Base-by-base conservation (phyloP, 1,140 invertebrate species). In the Cherax destructor region DNA sequence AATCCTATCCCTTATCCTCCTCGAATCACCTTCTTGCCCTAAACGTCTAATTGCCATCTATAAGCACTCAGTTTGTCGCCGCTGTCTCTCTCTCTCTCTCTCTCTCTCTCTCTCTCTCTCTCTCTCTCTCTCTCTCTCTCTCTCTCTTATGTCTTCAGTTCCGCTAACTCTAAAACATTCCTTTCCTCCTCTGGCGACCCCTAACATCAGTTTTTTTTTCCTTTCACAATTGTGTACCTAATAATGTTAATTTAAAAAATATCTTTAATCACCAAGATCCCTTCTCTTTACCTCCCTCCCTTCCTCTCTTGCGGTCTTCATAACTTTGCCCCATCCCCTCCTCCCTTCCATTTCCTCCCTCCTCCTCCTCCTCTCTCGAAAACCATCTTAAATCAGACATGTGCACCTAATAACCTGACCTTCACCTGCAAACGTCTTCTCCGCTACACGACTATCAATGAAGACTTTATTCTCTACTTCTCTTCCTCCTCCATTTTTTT, bases 371-470 rank as follows among this genome's bases (percentile, higher is more conserved):
- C 85, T 59, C 50, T 11, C n/a, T 11, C 72, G 16, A 4, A 21
- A 61, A 56, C 4, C 7, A 30, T 74, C 21, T 16, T 77, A 87
- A 47, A 87, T 83, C 81, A 83, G 61, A 83, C 69, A 83, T 9
- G 30, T 83, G 13, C 81, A 69, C 11, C 61, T 65, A 18, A 52
- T 81, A 61, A 41, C 49, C 47, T 49, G 11, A 83, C 61, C 59
- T 24, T 52, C 59, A 61, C 59, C 81, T 83, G 24, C 52, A 83
- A 69, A 69, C 81, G 81, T 30, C 59, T 69, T 52, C 47, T 83
- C 18, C 59, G 30, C 52, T 30, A 83, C 69, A 5, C 69, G 81
- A 18, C 30, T 30, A 30, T 83, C 81, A 69, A 83, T 83, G 81
- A 83, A 83, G 59, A 69, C 81, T 69, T 69, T 61, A 83, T 52